A percentile compares a stretch with the other conserved stretches of the same genome.
phyloP scores from a whole-genome alignment of 2,797 vertebrate species.

The Gallinago stenura region DNA sequence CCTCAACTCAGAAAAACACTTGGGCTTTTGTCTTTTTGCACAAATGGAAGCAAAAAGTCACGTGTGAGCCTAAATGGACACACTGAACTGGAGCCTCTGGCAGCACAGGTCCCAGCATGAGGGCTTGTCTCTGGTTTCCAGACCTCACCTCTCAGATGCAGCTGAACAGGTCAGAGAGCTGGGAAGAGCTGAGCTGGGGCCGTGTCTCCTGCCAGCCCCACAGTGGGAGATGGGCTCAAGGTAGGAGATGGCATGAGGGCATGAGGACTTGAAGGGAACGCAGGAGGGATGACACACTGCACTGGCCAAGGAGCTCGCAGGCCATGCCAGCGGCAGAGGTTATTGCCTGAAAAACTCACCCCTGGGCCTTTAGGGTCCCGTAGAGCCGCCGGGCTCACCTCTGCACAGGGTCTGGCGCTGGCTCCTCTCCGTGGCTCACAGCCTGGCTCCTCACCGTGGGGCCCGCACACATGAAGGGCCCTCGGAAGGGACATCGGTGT shows the following conservation, averaged over 20 bases:
- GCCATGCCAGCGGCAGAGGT: not conserved
- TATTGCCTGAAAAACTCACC: not conserved
- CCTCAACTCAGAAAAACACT: not conserved
- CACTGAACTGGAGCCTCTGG: not conserved
- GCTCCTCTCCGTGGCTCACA: fast-evolving
- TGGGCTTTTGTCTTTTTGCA: not conserved
- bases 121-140: slow-evolving; percentile 7
- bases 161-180: slow-evolving; percentile 25
- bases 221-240: not conserved
- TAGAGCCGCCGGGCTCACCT: not conserved
- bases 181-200: not conserved
- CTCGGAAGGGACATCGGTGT: not conserved
- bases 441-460: not conserved
- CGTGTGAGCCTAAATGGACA: not conserved
- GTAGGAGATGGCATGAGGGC: not conserved
- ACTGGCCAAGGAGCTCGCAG: not conserved
- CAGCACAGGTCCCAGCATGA: not conserved
- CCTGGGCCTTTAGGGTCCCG: not conserved
- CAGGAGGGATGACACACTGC: not conserved
- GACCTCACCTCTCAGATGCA: not conserved
- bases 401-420: not conserved
- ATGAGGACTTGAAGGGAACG: fast-evolving
- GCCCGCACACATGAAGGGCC: not conserved
- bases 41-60: not conserved
- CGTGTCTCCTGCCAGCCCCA: not conserved